Evolutionary conservation across 2,113 vertebrate genomes (phyloP).

Genomic region (Dermatemys mawii): DNA sequence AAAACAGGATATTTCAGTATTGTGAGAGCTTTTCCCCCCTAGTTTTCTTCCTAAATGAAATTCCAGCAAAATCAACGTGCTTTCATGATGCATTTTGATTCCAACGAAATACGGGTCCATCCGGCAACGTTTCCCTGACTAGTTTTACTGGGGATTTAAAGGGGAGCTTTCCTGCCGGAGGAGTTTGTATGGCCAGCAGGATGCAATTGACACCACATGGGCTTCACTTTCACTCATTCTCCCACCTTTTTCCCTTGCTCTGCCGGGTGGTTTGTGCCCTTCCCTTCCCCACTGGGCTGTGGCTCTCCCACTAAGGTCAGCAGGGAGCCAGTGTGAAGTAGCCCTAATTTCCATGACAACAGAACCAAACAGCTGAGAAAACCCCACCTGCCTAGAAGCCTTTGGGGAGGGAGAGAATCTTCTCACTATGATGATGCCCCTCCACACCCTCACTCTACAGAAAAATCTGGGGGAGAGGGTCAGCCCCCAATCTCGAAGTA

Average conservation of each 20-base stretch:
- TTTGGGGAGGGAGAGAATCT: neutral
- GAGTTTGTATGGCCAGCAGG: rapidly evolving
- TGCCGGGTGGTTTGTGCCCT: rapidly evolving
- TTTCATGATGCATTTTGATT: rapidly evolving
- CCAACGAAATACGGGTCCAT: neutral
- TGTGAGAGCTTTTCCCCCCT: neutral
- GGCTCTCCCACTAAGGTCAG: rapidly evolving
- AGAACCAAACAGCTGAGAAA: neutral
- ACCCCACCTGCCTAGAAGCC: neutral
- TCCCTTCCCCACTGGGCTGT: rapidly evolving
- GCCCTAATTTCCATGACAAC: neutral
- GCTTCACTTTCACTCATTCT: neutral
- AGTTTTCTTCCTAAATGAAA: neutral
- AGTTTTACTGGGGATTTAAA: neutral
- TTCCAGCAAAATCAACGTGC: rapidly evolving
- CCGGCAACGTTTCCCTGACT: neutral
- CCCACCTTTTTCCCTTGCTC: rapidly evolving
- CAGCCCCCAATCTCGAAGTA: neutral
- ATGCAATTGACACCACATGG: neutral
- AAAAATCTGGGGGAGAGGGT: neutral
- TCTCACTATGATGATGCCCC: neutral
- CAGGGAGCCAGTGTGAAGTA: rapidly evolving
- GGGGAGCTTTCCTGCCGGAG: rapidly evolving
- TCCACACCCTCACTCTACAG: neutral
- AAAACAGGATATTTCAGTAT: neutral